phyloP scores from a whole-genome alignment of 2,888 invertebrate species.

The Odontothrips loti region DNA sequence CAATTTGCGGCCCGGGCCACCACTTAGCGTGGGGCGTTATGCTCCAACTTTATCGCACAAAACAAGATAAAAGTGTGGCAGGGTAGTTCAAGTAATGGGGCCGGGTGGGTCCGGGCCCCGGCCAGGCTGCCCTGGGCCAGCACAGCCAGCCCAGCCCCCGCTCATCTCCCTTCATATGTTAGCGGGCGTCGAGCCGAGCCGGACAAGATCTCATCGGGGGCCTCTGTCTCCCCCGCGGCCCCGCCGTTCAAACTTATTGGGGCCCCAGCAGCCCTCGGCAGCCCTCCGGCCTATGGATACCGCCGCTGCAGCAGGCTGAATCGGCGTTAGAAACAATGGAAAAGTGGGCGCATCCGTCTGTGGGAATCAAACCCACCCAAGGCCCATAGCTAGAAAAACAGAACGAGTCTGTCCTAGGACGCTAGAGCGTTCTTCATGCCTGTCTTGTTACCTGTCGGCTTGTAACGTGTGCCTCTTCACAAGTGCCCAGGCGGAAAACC shows the following conservation, averaged over 20 bases:
- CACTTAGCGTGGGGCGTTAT: constrained; percentile 12
- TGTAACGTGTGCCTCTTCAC: too few relatives aligned
- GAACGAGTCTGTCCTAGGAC: too few relatives aligned
- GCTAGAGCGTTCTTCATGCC: too few relatives aligned
- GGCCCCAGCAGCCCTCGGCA: neutral
- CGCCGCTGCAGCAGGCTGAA: too few relatives aligned
- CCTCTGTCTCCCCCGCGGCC: neutral
- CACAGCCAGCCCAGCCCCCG: too few relatives aligned
- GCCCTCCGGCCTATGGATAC: too few relatives aligned
- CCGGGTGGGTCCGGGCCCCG: neutral
- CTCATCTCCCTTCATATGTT: constrained; percentile 9
- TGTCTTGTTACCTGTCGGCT: too few relatives aligned
- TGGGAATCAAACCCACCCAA: too few relatives aligned
- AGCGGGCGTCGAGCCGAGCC: neutral
- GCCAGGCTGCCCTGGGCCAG: neutral
- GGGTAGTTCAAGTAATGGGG: constrained; percentile 3
- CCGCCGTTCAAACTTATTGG: neutral
- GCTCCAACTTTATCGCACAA: constrained; percentile 19
- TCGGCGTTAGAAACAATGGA: too few relatives aligned
- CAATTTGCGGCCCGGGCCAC: constrained; percentile 23
- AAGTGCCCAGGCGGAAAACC: too few relatives aligned
- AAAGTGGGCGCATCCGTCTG: too few relatives aligned
- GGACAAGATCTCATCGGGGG: neutral
- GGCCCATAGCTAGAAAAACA: too few relatives aligned
- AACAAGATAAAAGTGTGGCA: constrained; percentile 26